Evolutionary conservation across 2,113 vertebrate species (phyloP).

Genomic region (Hypanus sabinus): DNA sequence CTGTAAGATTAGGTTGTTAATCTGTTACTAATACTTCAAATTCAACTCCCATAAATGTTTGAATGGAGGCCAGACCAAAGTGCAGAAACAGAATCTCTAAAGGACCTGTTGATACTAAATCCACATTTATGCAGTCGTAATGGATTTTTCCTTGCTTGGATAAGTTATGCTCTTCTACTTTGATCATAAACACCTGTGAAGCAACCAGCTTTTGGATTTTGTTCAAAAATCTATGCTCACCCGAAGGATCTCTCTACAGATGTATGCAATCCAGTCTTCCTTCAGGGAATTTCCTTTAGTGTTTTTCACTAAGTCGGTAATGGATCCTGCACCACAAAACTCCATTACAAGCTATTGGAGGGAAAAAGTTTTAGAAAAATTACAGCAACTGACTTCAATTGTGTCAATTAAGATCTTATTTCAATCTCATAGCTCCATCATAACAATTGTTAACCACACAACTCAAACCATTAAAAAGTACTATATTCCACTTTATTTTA

Average conservation of each 20-base stretch:
- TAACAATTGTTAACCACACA: background rate
- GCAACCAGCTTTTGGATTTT: background rate
- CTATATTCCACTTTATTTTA: background rate
- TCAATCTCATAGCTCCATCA: background rate
- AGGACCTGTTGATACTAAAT: background rate
- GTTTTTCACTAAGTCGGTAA: constrained; percentile 98
- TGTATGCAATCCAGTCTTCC: constrained; percentile 99
- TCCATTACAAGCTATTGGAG: constrained; percentile 87
- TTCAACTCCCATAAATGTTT: background rate
- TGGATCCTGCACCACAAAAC: constrained; percentile 94
- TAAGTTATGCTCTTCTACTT: background rate
- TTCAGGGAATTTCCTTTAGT: constrained; percentile 94
- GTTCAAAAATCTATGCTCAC: constrained; percentile 53
- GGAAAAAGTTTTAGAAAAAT: background rate
- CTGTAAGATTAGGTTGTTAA: background rate
- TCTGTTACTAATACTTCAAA: background rate
- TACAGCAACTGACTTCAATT: background rate
- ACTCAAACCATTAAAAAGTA: background rate
- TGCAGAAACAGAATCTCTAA: background rate
- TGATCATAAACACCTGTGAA: background rate
- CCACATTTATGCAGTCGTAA: background rate
- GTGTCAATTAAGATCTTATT: background rate
- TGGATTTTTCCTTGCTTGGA: background rate
- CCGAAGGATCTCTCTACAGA: constrained; percentile 90
- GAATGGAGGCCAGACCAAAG: background rate